phyloP scores from a whole-genome alignment of 2,797 vertebrate species.

The Telmatherina bonti region DNA sequence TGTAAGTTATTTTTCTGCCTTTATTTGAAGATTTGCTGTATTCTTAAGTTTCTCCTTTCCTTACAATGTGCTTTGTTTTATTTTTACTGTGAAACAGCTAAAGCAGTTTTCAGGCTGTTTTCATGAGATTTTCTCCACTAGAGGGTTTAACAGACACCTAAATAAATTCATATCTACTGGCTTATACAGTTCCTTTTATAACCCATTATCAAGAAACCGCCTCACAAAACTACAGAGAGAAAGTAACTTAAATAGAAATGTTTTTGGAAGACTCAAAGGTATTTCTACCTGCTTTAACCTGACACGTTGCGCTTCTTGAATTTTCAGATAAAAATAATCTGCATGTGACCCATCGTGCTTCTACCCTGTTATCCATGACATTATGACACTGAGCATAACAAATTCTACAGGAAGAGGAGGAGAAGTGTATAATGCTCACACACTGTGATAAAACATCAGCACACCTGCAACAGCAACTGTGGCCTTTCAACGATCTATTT shows the following conservation, averaged over 20 bases:
- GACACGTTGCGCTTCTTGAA: not conserved
- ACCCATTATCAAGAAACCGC: not conserved
- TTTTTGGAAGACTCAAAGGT: conserved; percentile 9
- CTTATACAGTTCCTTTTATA: conserved; percentile 1
- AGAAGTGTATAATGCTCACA: conserved; percentile 13
- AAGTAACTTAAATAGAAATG: not conserved
- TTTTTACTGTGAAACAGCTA: conserved; percentile 2
- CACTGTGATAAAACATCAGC: conserved; percentile 23
- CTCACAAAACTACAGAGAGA: not conserved
- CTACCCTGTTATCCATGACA: conserved; percentile 5
- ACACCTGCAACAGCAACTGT: conserved; percentile 15
- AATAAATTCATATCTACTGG: conserved; percentile 12
- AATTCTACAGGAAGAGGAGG: not conserved
- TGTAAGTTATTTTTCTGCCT: conserved; percentile 90
- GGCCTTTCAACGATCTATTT: conserved; percentile 8
- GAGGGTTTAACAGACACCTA: conserved; percentile 4
- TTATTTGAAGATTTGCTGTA: conserved; percentile 85
- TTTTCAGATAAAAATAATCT: not conserved
- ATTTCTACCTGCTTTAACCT: conserved; percentile 11
- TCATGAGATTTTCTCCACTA: conserved; percentile 27
- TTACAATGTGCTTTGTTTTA: conserved; percentile 46
- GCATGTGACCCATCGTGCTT: not conserved
- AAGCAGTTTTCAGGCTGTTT: conserved; percentile 9
- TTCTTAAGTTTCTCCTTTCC: conserved; percentile 84
- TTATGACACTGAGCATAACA: not conserved